Conservation (phyloP, 2,888 invertebrate species). For the Drosophila maculinotata region DNA sequence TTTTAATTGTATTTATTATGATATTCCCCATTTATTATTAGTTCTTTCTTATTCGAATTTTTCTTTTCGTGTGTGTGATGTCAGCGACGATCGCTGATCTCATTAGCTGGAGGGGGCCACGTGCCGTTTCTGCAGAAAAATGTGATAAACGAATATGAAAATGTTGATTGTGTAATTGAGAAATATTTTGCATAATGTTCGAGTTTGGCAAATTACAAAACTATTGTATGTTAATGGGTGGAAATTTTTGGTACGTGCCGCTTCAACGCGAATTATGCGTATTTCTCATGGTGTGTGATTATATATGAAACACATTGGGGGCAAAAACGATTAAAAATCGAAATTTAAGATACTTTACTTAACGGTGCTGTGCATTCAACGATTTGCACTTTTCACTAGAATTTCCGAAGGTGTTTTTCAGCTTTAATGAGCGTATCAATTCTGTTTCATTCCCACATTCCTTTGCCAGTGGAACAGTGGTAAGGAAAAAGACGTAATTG, state of each 20-base stretch:
- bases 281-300: background rate
- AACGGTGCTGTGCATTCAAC: too few species aligned
- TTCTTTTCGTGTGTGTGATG: conserved; percentile 21
- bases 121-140: conserved; percentile 9
- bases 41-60: conserved; percentile 11
- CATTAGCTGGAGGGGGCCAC: conserved; percentile 32
- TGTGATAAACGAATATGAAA: conserved; percentile 6
- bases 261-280: conserved; percentile 15
- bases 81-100: conserved; percentile 51
- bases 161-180: conserved; percentile 4
- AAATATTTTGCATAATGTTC: conserved; percentile 17
- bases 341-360: background rate
- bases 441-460: background rate
- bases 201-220: background rate
- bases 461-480: background rate
- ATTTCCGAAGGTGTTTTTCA: background rate
- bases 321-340: background rate
- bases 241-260: conserved; percentile 35
- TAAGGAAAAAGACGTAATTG: background rate
- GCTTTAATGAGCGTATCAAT: background rate
- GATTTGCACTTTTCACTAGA: background rate
- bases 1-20: conserved; percentile 9
- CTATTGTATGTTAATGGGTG: conserved; percentile 8
- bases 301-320: background rate
- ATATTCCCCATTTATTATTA: conserved; percentile 6